Evolutionary conservation across 2,113 vertebrate genomes (phyloP).

Genomic region (Clupea harengus): DNA sequence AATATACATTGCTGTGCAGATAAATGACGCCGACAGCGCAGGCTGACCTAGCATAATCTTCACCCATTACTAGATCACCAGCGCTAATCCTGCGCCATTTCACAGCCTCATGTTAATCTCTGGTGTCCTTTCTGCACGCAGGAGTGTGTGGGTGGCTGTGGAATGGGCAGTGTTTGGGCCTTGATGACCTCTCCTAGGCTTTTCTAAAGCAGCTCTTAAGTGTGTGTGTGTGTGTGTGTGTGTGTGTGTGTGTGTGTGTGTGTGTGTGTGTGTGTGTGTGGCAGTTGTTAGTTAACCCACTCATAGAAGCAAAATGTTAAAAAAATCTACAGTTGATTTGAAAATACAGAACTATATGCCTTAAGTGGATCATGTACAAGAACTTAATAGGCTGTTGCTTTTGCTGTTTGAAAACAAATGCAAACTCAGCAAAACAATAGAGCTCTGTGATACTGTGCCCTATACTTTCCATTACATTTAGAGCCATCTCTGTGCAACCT

Average conservation of each 20-base stretch:
- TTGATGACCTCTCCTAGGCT: background rate
- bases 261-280: background rate
- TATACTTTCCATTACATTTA: background rate
- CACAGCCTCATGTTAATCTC: slow-evolving; percentile 6
- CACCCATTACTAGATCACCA: background rate
- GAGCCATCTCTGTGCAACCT: background rate
- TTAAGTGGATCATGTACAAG: background rate
- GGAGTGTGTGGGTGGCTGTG: background rate
- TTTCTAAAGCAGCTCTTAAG: background rate
- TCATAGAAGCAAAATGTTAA: background rate
- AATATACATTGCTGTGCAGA: background rate
- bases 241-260: background rate
- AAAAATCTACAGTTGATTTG: background rate
- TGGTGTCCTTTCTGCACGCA: background rate
- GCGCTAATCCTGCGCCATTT: background rate
- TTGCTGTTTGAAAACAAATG: background rate
- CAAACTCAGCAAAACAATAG: background rate
- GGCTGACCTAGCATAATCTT: background rate
- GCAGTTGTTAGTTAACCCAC: background rate
- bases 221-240: background rate
- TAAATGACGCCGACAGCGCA: background rate
- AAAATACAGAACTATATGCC: background rate
- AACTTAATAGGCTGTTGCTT: background rate
- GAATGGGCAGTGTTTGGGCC: background rate
- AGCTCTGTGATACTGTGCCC: too few species aligned